Conservation (phyloP, 64 coral and sea anemone species). For the Pachyseris speciosa region DNA sequence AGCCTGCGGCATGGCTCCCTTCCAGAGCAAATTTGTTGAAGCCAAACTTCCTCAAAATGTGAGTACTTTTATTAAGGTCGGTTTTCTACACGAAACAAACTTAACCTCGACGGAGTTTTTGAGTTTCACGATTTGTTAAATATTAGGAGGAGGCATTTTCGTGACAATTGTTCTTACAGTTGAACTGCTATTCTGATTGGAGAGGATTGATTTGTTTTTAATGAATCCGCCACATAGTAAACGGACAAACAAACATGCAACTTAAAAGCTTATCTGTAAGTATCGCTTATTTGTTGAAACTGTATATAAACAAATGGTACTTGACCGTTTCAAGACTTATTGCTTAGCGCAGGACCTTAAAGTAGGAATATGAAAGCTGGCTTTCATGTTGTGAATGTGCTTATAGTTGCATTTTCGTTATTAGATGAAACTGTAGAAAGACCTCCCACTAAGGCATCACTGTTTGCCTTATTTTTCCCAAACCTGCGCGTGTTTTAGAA, state of each 20-base stretch:
- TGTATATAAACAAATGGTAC: background rate
- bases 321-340: too few relatives aligned
- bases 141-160: too few relatives aligned
- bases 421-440: background rate
- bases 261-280: background rate
- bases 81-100: background rate
- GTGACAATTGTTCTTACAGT: too few relatives aligned
- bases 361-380: background rate
- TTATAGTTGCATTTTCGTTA: background rate
- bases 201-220: background rate
- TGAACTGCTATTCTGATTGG: background rate
- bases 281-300: background rate
- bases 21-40: background rate
- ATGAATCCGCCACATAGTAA: background rate
- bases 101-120: too few relatives aligned
- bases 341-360: background rate
- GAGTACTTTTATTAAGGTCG: background rate
- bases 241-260: background rate
- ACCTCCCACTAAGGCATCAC: background rate
- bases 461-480: background rate
- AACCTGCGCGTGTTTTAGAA: background rate
- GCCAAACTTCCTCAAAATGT: background rate
- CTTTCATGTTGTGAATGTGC: background rate
- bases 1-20: conserved; percentile 9
- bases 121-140: too few relatives aligned